Base-by-base conservation (phyloP, 2,797 vertebrate species). In the Holocentrus rufus region DNA sequence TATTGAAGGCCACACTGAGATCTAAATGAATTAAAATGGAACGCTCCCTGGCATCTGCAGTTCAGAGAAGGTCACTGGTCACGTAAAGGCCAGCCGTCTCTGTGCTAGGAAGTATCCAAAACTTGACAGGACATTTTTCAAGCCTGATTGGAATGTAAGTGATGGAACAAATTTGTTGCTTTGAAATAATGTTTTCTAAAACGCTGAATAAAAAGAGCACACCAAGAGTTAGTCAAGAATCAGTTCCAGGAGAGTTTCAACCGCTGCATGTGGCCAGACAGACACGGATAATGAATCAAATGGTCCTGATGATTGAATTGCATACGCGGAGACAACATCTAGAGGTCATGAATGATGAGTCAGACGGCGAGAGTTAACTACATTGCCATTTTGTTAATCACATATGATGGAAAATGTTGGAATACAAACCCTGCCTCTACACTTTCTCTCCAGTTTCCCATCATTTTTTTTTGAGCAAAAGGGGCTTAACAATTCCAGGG, bases 21-120 rank as follows among this genome's bases (percentile, higher is more conserved):
- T 30, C 5, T 65, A 69, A 73, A 46, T 69, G 2, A 42, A 64
- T 69, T 64, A 53, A 47, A 61, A 34, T 36, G 25, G 31, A 56
- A 44, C 25, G 22, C 17, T 31, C 47, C 3, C 34, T 2, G 0
- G 23, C 52, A 47, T 47, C 59, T 49, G 42, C 27, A 2, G 53
- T 31, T 65, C 30, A 60, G 36, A 44, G 42, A 10, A 69, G n/a
- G 1, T 20, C 42, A 58, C n/a, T 36, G 60, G 27, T 69, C 13
- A 65, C 68, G 10, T 13, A 47, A 13, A 62, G 42, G 36, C 2
- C 36, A 44, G 42, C 15, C 17, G 42, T 44, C 23, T 54, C 4
- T 23, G 3, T 3, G 20, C 22, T 53, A 23, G 50, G 22, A 53
- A 23, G 20, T 42, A 13, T 22, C 5, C 10, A 27, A 27, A 27